Evolutionary conservation across 2,797 vertebrate genomes (phyloP), one percentile per base, ranked within the genome.

Genomic region (Poecilia wingei): DNA sequence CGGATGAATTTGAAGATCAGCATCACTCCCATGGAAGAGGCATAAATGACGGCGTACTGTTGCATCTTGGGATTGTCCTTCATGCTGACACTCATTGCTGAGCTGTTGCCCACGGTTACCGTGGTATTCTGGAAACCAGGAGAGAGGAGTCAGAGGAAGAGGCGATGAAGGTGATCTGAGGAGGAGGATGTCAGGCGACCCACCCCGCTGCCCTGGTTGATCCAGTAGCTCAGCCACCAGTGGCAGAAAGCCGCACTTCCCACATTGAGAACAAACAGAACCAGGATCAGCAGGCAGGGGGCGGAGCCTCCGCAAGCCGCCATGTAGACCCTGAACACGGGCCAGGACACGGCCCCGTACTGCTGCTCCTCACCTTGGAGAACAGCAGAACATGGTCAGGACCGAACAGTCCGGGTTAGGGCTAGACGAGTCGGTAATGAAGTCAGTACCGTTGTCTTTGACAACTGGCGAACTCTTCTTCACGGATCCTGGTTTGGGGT

Each of bases 171-270:
- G 10, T 13, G 6, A 75, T 9, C 20, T 25, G 28, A 69, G 6
- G 6, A 3, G 4, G 41, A n/a, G 22, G 33, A 12, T 13, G 1
- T 18, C 16, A 53, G 18, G 75, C 12, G 51, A 16, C 96, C 95
- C 93, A 98, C 97, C 95, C 97, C 97, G 39, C 97, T 97, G 94
- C 97, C 97, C 94, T 97, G 96, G 78, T 97, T 98, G 94, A 98
- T 97, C 98, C 98, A 98, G 93, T 97, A 98, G 90, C 97, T 97
- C 80, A 98, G 91, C 97, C 97, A 98, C 97, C 97, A 98, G 84
- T 97, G 98, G 91, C 97, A 98, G 87, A 98, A 98, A 76, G 97
- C 96, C 0, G 96, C 97, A 82, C 97, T 98, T 84, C 97, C 98
- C 91, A 98, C 96, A 2, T 97, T 98, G 61, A 98, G 87, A 80